Evolutionary conservation across 1,140 invertebrate species (phyloP).

Genomic region (Callitettix versicolor): DNA sequence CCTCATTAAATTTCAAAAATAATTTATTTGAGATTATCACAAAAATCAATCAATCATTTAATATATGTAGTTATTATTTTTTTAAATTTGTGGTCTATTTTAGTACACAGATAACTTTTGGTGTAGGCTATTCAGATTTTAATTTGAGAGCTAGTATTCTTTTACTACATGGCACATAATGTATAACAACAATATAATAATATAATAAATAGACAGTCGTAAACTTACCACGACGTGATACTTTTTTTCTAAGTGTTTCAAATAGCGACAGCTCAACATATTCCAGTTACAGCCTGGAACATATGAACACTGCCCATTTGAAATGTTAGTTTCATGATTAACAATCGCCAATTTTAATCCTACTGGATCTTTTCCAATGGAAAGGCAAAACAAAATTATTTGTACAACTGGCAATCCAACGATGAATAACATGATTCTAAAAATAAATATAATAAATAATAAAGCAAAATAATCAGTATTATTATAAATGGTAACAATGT

Average conservation of each 20-base stretch:
- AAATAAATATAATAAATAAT: slow-evolving; percentile 18
- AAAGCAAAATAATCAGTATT: not conserved
- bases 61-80: no score
- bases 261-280: slow-evolving; percentile 62
- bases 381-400: slow-evolving; percentile 64
- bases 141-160: no score
- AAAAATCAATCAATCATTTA: no score
- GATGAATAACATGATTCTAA: slow-evolving; percentile 79
- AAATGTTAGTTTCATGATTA: slow-evolving; percentile 62
- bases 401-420: slow-evolving; percentile 62
- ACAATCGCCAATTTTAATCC: slow-evolving; percentile 76
- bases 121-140: no score
- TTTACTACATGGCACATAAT: no score
- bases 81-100: no score
- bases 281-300: slow-evolving; percentile 46
- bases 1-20: no score
- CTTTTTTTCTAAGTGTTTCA: slow-evolving; percentile 51
- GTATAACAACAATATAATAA: no score
- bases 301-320: not conserved
- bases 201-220: no score
- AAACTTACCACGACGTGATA: slow-evolving; percentile 24
- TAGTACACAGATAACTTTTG: no score
- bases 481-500: not conserved
- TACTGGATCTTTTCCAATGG: slow-evolving; percentile 82
- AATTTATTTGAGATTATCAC: no score